Evolutionary conservation across 2,888 invertebrate genomes (phyloP), one percentile per base, ranked within the genome.

Genomic region (Athalia circularis): DNA sequence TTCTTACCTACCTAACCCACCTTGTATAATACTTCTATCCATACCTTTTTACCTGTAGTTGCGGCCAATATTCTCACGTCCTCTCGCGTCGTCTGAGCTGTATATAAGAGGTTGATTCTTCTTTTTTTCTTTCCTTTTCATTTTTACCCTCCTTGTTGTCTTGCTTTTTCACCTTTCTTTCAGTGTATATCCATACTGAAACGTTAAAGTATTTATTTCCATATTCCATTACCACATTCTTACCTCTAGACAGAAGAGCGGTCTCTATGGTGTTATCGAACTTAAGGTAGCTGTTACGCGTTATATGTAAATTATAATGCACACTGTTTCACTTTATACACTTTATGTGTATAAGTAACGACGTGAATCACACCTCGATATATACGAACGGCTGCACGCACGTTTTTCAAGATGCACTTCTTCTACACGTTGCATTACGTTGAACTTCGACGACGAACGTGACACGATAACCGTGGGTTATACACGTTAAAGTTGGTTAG

Each of bases 31-130:
- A 29, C 29, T 29, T 29, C 2, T 29, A 29, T 2, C 29, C 29
- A 29, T 29, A 29, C 29, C 29, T 29, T 29, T 29, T 29, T 64
- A 64, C 64, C 75, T 75, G 75, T 75, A 61, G 62, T 54, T 29
- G 6, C 48, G 62, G 62, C 64, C 64, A 75, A 75, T 75, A 75
- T 75, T 75, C 75, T 75, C 75, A 75, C 75, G 75, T 64, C 50
- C 48, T 50, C 11, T 64, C 29, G 29, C 29, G 29, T 29, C 29
- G 29, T 29, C 29, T 29, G 29, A 29, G 29, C 29, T 29, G 29
- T 29, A 29, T 29, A 2, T 29, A 29, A 29, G 29, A 29, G 29
- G 29, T 29, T 29, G 29, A 29, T 29, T 29, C 29, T 29, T 29
- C 2, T 29, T 29, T 29, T 29, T 29, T 29, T 29, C 29, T 29